phyloP scores from a whole-genome alignment of 2,797 vertebrate species.

The Danio kyathit region DNA sequence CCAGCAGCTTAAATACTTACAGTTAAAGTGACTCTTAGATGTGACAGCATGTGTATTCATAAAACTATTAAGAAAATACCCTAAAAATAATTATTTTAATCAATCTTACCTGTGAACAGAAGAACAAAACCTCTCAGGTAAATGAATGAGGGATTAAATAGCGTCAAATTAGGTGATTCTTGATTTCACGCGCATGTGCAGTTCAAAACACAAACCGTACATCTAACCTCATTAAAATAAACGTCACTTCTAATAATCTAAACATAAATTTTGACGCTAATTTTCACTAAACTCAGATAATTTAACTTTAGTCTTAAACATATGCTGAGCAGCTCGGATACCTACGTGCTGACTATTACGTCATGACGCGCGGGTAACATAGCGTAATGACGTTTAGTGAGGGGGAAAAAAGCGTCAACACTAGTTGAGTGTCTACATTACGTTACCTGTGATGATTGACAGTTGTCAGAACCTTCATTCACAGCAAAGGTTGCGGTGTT shows the following conservation, averaged over 20 bases:
- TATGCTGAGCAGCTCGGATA: neutral
- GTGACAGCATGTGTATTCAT: neutral
- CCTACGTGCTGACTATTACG: neutral
- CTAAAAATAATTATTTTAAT: neutral
- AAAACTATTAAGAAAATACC: neutral
- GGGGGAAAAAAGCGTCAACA: neutral
- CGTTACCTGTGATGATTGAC: constrained; percentile 2
- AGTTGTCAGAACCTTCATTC: neutral
- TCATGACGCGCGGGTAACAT: constrained; percentile 5
- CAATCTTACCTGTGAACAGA: constrained; percentile 7
- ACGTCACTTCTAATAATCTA: neutral
- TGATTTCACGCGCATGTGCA: neutral
- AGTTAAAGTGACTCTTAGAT: neutral
- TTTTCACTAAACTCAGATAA: neutral
- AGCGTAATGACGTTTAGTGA: neutral
- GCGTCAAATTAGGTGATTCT: neutral
- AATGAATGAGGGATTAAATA: constrained; percentile 6
- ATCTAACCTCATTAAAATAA: neutral
- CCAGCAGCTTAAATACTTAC: too few relatives aligned
- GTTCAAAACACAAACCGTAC: neutral
- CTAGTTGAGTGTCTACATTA: neutral
- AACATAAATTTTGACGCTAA: neutral
- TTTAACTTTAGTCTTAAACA: neutral
- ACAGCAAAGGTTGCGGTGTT: too few relatives aligned
- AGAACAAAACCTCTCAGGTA: neutral